A percentile compares a stretch with the other conserved stretches of the same genome.
phyloP scores from a whole-genome alignment of 2,888 invertebrate genomes.

The Spilarctia lutea region DNA sequence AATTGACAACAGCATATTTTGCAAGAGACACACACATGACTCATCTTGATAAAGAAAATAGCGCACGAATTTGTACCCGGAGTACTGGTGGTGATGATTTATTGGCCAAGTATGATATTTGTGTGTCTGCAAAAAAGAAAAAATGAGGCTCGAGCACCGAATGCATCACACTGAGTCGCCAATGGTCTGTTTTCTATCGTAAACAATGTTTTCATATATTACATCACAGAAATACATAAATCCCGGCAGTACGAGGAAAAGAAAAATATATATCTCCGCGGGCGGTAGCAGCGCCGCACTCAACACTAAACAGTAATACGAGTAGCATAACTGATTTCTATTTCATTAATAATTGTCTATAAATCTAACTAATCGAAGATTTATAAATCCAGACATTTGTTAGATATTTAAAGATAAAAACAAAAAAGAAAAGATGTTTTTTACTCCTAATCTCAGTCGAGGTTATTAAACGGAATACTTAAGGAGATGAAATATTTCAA shows the following conservation, averaged over 20 bases:
- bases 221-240: constrained; percentile 9
- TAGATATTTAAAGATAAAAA: background rate
- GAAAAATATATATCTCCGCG: background rate
- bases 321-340: background rate
- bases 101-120: background rate
- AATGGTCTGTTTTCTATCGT: constrained; percentile 11
- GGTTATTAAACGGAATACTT: background rate
- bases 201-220: constrained; percentile 14
- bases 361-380: background rate
- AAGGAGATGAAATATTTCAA: background rate
- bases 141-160: background rate
- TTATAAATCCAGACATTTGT: background rate
- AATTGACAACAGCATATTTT: background rate
- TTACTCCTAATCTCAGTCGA: background rate
- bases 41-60: background rate
- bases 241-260: constrained; percentile 4
- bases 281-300: background rate
- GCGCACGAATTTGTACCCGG: background rate
- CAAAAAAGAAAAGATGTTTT: background rate
- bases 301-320: background rate
- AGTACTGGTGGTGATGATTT: background rate
- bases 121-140: background rate
- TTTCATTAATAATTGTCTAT: background rate
- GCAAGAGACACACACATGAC: background rate
- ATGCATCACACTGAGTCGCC: constrained; percentile 2